Base-by-base conservation (phyloP, 2,797 vertebrate genomes). In the Sciurus carolinensis region DNA sequence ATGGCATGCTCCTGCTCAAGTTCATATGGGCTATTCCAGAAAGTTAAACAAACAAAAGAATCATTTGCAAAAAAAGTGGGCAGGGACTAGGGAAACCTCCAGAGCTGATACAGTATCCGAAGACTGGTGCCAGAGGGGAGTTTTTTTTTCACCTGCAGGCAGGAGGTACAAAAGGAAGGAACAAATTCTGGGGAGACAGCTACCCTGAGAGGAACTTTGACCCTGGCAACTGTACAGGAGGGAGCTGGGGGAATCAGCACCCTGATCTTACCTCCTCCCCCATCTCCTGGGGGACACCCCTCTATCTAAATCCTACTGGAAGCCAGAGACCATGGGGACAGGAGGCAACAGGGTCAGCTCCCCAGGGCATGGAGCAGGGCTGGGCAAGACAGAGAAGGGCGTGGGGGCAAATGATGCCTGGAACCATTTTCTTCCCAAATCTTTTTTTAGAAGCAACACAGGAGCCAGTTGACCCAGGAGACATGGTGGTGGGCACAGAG, bases 401-500 rank as follows among this genome's bases (percentile, higher is more conserved):
- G 1, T 73, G 24, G 86, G 86, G 52, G 13, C 52, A 83, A 57
- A 42, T 59, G 39, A 89, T 12, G 6, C n/a, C 36, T 1, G 22
- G n/a, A 47, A 76, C 36, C 39, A 39, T 30, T 84, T 59, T 72
- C 64, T 66, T 67, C 66, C 67, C 67, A 69, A n/a, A 13, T 26
- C 71, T 83, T 59, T 95, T 82, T 95, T 66, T 81, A 67, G 76
- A 76, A 87, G 33, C 64, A 86, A 42, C 52, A 81, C 28, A 28
- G 67, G 62, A 81, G 36, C 75, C 59, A 73, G 28, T 30, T 66
- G 20, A 87, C 20, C 6, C 67, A 30, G 50, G 28, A 85, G 54
- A 76, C 9, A 18, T n/a, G 42, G 33, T 52, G 44, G 14, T 17
- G 81, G 73, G 47, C 76, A 69, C 4, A 59, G 52, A 82, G 57